phyloP scores from a whole-genome alignment of 1,140 invertebrate genomes.

The Cherax quadricarinatus region DNA sequence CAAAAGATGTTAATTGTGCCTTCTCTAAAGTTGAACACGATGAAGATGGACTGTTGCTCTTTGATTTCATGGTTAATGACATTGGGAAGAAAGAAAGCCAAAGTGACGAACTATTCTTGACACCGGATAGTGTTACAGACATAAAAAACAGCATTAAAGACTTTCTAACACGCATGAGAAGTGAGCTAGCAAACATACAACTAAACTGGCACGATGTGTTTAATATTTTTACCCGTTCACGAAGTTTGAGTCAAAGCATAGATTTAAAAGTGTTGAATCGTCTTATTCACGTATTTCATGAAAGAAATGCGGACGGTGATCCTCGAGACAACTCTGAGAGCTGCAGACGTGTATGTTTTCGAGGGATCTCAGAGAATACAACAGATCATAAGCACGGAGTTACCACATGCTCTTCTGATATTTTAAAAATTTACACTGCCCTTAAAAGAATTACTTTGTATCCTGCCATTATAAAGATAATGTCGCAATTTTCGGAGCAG shows the following conservation, averaged over 20 bases:
- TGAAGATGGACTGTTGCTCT: neutral
- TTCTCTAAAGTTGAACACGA: neutral
- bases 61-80: neutral
- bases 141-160: neutral
- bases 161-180: neutral
- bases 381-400: no score
- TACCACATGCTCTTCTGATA: neutral
- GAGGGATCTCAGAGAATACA: no score
- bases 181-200: neutral
- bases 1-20: neutral
- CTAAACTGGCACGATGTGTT: neutral
- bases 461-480: neutral
- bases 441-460: slow-evolving; percentile 7
- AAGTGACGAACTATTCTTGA: neutral
- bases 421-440: neutral
- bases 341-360: neutral
- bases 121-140: neutral
- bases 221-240: neutral
- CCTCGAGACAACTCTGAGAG: neutral
- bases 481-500: neutral
- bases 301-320: neutral
- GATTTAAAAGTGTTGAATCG: neutral
- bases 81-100: neutral
- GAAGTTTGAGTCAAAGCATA: neutral
- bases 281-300: neutral